Evolutionary conservation across 2,113 vertebrate species (phyloP), one percentile per base, ranked within the genome.

Genomic region (Zosterops japonicus): DNA sequence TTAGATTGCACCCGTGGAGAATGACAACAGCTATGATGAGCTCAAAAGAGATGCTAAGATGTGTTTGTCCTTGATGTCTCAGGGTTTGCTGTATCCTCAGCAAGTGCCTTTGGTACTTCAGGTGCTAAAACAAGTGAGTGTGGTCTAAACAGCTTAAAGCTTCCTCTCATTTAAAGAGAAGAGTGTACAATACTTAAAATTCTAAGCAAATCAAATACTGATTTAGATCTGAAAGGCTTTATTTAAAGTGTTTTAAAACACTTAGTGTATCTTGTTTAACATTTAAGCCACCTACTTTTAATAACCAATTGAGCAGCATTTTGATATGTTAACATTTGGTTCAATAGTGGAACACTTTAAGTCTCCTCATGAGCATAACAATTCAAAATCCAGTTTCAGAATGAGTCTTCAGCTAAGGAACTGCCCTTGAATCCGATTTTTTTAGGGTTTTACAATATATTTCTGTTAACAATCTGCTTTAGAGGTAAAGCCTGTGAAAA

Each of bases 1-100:
- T 77, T 94, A 99, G 99, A 99, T 99, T 93, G 99, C 99, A 84
- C 99, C 99, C 0, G 99, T 99, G 53, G 99, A 99, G 97, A 99
- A 99, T 18, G 99, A 99, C 90, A 99, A 99, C 95, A 99, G 98
- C 95, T 99, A 99, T 2, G 99, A 99, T 97, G 99, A 99, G 94
- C 98, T 99, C 93, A 99, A 99, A 97, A 99, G 98, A 98, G 99
- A 99, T 91, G 99, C 99, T 39, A 99, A 99, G 97, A 98, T 99
- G 93, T 99, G 99, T 94, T 97, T 99, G 91, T 99, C 98, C 9
- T 97, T 99, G 91, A 99, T 99, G 99, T 99, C 99, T 98, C 99
- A 99, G 98, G 99, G 99, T 89, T 98, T 99, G 96, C 98, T 99
- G 82, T 99, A 99, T 98, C 97, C 98, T 72, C 98, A 99, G 75